These are phyloP conservation scores for Hoplodrina blanda DNA, from an alignment of 2,888 invertebrate genomes.

Conservation along the genomic window DNA sequence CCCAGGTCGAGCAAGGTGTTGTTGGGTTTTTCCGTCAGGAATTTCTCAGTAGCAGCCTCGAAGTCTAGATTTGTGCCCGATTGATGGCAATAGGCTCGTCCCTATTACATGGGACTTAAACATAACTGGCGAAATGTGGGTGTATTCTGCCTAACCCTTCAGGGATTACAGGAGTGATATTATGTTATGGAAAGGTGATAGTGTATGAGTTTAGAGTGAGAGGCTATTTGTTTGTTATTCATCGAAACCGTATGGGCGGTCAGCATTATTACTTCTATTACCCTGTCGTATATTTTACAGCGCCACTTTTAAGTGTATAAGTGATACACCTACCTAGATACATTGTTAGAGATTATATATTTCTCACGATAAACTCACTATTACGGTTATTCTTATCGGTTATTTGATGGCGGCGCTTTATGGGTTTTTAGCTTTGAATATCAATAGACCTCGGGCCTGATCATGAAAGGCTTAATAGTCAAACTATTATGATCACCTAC, in stretches of 20 bases:
- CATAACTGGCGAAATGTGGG: too few relatives aligned
- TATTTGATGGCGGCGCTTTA: conserved; percentile 74
- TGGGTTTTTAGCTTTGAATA: conserved; percentile 63
- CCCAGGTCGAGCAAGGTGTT: too few relatives aligned
- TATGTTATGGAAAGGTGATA: too few relatives aligned
- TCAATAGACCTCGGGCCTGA: conserved; percentile 45
- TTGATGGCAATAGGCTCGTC: too few relatives aligned
- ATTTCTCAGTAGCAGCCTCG: too few relatives aligned
- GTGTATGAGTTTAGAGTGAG: too few relatives aligned
- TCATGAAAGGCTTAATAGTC: conserved; percentile 53
- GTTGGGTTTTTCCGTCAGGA: too few relatives aligned
- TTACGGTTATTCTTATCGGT: conserved; percentile 57
- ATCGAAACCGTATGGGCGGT: not conserved
- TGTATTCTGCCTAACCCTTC: too few relatives aligned
- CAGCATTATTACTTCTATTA: conserved; percentile 18
- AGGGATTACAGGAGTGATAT: too few relatives aligned
- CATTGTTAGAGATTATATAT: conserved; percentile 48
- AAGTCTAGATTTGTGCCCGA: too few relatives aligned
- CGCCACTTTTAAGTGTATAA: conserved; percentile 23
- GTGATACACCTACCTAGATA: not conserved
- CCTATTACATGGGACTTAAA: too few relatives aligned
- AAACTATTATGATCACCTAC: conserved; percentile 47
- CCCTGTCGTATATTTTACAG: conserved; percentile 45
- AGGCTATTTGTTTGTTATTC: too few relatives aligned
- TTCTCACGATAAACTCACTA: conserved; percentile 63